Base-by-base conservation (phyloP, 2,797 vertebrate species). In the Dallia pectoralis region DNA sequence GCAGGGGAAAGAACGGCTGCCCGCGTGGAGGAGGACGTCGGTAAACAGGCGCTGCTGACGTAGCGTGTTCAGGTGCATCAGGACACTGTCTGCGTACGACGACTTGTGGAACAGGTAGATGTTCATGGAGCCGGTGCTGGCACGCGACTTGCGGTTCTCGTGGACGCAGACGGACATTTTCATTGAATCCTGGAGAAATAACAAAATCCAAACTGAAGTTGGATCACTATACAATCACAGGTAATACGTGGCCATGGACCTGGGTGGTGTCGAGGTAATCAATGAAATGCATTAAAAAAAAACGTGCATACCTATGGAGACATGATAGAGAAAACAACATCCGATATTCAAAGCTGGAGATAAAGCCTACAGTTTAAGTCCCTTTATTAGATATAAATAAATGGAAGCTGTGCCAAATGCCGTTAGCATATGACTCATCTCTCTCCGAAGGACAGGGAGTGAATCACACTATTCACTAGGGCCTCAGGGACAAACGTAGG, bases 151-250 rank as follows among this genome's bases (percentile, higher is more conserved):
- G 79, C 97, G 95, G 90, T 98, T 99, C 92, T 99, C 98, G 69
- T 99, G 98, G 93, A 97, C 94, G 62, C 95, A 97, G 93, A 99
- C 96, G 22, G 98, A 99, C 98, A 99, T 99, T 96, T 96, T 98
- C 94, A 94, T 95, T 95, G 92, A 94, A 93, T 94, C 96, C 96
- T 97, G 84, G 4, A 79, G 90, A 81, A 72, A 70, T 74, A 81
- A 83, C n/a, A 72, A 36, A 74, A 68, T 67, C 18, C 36, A 16
- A 12, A 30, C 18, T 19, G 19, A n/a, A 69, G 32, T 30, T 64
- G 7, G 6, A 59, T 25, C 25, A 59, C 22, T 25, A 22, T 25
- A 59, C 25, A 11, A 59, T 59, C 12, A 59, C 53, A 59, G 25
- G 53, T 19, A 59, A 56, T n/a, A n/a, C n/a, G 25, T 7, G 11